Evolutionary conservation across 1,140 invertebrate genomes (phyloP), one percentile per base, ranked within the genome.

Genomic region (Branchinecta lynchi): DNA sequence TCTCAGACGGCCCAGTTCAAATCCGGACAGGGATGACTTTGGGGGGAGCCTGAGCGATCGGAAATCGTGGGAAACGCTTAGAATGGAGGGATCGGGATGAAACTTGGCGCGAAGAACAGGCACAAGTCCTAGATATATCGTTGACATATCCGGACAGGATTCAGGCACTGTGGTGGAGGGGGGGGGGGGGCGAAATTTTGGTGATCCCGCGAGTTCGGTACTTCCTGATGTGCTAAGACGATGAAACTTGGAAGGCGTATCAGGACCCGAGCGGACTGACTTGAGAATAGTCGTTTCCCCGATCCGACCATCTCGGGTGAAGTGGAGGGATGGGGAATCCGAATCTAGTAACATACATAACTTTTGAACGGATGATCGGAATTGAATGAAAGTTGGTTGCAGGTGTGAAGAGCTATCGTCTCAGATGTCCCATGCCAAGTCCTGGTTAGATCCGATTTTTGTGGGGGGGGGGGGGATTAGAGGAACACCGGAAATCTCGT

Each of bases 201-300:
- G n/a, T n/a, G n/a, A n/a, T n/a, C n/a, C n/a, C n/a, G n/a, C n/a
- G n/a, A 51, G 9, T 51, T 51, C n/a, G 46, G 46, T n/a, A 51
- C 46, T 9, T 51, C 46, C 46, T 9, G 46, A 51, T 51, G n/a
- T 9, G 46, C 46, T 51, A 51, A n/a, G 46, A 51, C 9, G 46
- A 51, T 51, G 46, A 51, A 51, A 51, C n/a, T 51, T 51, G 46
- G 46, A 9, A 51, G n/a, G 46, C n/a, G 46, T 51, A 51, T 51
- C 46, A 51, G 46, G 46, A 51, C 46, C 46, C 9, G 46, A 51
- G 9, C 46, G 46, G 46, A 51, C n/a, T 51, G n/a, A 51, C 9
- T 51, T 51, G n/a, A n/a, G n/a, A 51, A 51, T 51, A 51, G 46
- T 51, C 46, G 46, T 51, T 51, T 51, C 46, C 46, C 46, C 46